Evolutionary conservation across 2,113 vertebrate genomes (phyloP).

Genomic region (Trachemys scripta): DNA sequence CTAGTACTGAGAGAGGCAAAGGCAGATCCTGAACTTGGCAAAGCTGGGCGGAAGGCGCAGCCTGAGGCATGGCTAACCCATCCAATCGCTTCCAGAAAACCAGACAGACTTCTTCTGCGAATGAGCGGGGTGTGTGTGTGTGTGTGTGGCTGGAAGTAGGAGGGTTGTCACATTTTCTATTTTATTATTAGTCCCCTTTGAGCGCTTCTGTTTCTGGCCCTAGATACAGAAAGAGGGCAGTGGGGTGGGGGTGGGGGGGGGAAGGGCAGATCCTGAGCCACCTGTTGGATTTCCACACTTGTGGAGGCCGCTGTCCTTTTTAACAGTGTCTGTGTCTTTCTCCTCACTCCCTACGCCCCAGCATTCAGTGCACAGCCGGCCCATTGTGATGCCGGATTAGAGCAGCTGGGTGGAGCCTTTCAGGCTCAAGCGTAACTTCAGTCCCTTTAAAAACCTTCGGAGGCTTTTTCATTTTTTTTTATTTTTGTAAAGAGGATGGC

Average conservation of each 20-base stretch:
- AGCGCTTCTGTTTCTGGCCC: neutral
- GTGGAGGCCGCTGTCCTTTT: constrained; percentile 70
- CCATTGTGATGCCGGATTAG: constrained; percentile 46
- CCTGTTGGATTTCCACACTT: constrained; percentile 61
- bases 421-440: constrained; percentile 78
- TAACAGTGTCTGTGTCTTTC: constrained; percentile 30
- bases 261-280: neutral
- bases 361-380: constrained; percentile 72
- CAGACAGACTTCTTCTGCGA: neutral
- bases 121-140: neutral
- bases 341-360: constrained; percentile 29
- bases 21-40: neutral
- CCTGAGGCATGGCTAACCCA: fast-evolving
- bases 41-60: fast-evolving
- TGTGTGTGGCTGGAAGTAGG: neutral
- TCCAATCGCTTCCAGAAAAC: neutral
- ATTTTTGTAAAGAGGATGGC: constrained; percentile 68
- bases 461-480: neutral
- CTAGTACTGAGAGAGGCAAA: fast-evolving
- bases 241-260: too few species aligned
- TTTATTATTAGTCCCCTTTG: neutral
- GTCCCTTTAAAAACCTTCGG: constrained; percentile 68
- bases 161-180: neutral
- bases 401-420: constrained; percentile 81
- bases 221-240: neutral